Evolutionary conservation across 2,113 vertebrate species (phyloP).

Genomic region (Aramus guarauna): DNA sequence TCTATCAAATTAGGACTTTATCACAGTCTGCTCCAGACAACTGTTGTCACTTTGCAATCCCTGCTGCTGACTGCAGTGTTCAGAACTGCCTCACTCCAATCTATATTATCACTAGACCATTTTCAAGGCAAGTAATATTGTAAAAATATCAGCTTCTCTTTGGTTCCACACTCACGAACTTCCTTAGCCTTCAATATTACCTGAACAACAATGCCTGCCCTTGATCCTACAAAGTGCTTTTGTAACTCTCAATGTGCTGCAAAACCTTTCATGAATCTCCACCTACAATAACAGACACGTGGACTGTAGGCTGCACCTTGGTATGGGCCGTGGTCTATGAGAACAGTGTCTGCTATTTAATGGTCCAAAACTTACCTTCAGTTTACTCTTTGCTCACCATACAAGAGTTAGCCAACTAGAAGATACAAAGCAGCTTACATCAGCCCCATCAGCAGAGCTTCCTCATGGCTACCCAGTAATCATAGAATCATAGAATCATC

Average conservation of each 20-base stretch:
- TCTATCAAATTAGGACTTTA: neutral
- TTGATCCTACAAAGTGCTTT: neutral
- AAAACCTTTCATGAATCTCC: neutral
- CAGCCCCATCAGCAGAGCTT: neutral
- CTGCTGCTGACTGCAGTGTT: neutral
- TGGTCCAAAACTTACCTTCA: neutral
- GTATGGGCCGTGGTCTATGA: neutral
- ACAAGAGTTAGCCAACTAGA: neutral
- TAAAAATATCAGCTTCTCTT: neutral
- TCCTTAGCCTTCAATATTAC: neutral
- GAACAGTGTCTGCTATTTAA: neutral
- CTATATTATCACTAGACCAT: neutral
- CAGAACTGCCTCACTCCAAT: neutral
- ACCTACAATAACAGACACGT: rapidly evolving
- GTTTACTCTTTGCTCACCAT: neutral
- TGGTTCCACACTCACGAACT: neutral
- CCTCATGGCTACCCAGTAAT: neutral
- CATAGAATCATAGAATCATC: no score
- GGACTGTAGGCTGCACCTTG: neutral
- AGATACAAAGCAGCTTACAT: neutral
- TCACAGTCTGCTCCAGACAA: neutral
- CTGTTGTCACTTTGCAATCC: neutral
- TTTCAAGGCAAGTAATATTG: neutral
- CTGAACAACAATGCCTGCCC: neutral
- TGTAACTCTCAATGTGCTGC: neutral